These are phyloP conservation scores for Drosophila mercatorum DNA, from an alignment of 2,888 invertebrate species.

Conservation along the genomic window DNA sequence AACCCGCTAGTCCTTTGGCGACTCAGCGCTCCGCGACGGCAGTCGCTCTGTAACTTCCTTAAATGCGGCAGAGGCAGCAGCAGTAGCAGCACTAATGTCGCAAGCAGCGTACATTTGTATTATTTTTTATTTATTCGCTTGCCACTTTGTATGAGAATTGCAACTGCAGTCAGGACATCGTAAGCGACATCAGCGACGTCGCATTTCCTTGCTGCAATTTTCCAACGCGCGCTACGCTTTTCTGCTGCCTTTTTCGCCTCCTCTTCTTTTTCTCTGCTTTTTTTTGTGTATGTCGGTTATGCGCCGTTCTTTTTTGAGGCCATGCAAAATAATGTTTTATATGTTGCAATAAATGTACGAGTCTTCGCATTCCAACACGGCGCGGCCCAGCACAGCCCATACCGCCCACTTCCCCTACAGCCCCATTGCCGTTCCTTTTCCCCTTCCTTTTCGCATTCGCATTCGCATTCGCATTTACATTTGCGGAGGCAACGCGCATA, in stretches of 20 bases:
- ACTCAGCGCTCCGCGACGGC: constrained; percentile 8
- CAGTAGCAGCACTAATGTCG: constrained; percentile 63
- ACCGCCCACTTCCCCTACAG: constrained; percentile 22
- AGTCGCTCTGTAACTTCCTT: constrained; percentile 60
- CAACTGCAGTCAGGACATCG: constrained; percentile 51
- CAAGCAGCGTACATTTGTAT: constrained; percentile 61
- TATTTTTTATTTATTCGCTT: constrained; percentile 69
- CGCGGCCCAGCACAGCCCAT: not conserved
- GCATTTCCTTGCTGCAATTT: constrained; percentile 76
- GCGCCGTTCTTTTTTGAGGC: constrained; percentile 68
- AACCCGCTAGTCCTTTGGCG: constrained; percentile 42
- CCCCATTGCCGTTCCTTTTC: too few relatives aligned
- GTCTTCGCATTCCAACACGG: constrained; percentile 24
- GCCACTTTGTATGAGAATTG: constrained; percentile 65
- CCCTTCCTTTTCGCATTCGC: not conserved
- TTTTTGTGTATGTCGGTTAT: constrained; percentile 47
- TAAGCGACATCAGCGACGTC: constrained; percentile 48
- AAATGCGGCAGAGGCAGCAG: constrained; percentile 52
- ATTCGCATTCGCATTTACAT: constrained; percentile 36
- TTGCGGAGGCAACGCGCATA: constrained; percentile 67
- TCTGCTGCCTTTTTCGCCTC: constrained; percentile 1
- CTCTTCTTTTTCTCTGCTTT: not conserved
- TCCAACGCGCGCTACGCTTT: constrained; percentile 56
- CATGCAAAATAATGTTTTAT: constrained; percentile 78
- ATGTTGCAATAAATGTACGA: constrained; percentile 79